phyloP scores from a whole-genome alignment of 2,888 invertebrate species.

The Nephrotoma appendiculata region DNA sequence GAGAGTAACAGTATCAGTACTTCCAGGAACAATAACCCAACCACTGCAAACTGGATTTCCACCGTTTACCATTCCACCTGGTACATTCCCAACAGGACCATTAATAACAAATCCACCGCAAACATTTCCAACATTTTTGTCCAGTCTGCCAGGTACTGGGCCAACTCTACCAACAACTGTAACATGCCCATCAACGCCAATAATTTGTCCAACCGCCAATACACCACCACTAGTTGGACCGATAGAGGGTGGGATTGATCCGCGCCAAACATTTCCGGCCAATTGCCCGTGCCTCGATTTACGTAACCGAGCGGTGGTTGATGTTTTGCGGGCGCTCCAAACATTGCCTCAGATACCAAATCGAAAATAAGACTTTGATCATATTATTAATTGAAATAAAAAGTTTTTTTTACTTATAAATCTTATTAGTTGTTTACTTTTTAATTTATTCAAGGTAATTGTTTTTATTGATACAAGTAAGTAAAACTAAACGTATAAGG shows the following conservation, averaged over 20 bases:
- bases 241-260: constrained; percentile 20
- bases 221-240: neutral
- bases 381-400: too few species aligned
- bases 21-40: neutral
- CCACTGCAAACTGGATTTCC: neutral
- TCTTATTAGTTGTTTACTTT: too few species aligned
- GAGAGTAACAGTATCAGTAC: constrained; percentile 6
- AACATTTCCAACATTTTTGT: constrained; percentile 6
- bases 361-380: neutral
- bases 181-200: neutral
- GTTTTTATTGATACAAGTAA: too few species aligned
- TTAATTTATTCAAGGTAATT: too few species aligned
- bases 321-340: neutral
- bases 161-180: neutral
- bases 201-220: neutral
- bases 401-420: too few species aligned
- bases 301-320: constrained; percentile 11
- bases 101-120: neutral
- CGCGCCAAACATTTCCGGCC: constrained; percentile 15
- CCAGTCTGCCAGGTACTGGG: neutral
- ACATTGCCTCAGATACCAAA: neutral
- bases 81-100: neutral
- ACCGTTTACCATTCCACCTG: neutral
- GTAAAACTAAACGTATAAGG: too few species aligned
- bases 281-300: constrained; percentile 31